These are phyloP conservation scores for Drosophila bunnanda DNA, from an alignment of 2,888 invertebrate species.

Conservation along the genomic window DNA sequence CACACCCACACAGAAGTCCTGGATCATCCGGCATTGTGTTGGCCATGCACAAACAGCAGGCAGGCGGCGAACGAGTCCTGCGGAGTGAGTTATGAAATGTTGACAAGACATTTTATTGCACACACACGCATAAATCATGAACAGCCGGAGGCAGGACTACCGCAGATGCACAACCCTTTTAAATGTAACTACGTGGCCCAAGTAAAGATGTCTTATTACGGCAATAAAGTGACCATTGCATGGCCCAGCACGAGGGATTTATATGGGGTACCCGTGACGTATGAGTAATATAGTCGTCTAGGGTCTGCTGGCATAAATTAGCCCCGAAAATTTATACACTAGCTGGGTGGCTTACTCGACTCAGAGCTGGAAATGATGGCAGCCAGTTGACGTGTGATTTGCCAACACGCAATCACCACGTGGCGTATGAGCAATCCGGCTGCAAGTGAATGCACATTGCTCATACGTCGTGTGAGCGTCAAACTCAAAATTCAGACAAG, in stretches of 20 bases:
- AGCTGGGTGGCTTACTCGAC: neutral
- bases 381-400: slow-evolving; percentile 44
- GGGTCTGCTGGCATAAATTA: slow-evolving; percentile 30
- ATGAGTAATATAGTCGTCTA: slow-evolving; percentile 50
- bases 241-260: slow-evolving; percentile 56
- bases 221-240: slow-evolving; percentile 67
- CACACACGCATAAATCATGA: slow-evolving; percentile 57
- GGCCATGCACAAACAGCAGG: slow-evolving; percentile 60
- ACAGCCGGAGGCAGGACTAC: slow-evolving; percentile 36
- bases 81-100: slow-evolving; percentile 78
- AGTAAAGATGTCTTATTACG: slow-evolving; percentile 71
- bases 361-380: slow-evolving; percentile 8
- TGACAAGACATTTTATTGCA: slow-evolving; percentile 78
- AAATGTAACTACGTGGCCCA: slow-evolving; percentile 46
- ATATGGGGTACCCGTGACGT: slow-evolving; percentile 43
- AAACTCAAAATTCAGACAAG: slow-evolving; percentile 23
- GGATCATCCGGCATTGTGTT: slow-evolving; percentile 65
- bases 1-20: slow-evolving; percentile 48
- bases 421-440: slow-evolving; percentile 57
- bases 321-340: slow-evolving; percentile 17
- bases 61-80: neutral
- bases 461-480: slow-evolving; percentile 47
- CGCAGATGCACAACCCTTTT: slow-evolving; percentile 43
- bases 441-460: slow-evolving; percentile 55
- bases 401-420: slow-evolving; percentile 41